Evolutionary conservation across 2,888 invertebrate species (phyloP).

Genomic region (Poecilus cupreus): DNA sequence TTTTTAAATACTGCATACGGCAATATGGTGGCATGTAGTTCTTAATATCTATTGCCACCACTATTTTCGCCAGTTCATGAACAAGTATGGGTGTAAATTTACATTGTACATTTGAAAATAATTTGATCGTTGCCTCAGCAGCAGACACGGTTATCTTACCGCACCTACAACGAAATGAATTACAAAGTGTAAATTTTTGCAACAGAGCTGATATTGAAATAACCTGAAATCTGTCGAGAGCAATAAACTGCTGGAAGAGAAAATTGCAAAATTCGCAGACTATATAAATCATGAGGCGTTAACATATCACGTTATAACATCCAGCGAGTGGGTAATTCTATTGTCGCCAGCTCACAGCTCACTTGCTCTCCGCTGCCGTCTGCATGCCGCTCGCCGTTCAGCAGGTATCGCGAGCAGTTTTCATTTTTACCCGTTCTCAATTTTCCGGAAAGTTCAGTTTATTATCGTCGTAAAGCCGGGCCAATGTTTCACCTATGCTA

Average conservation of each 20-base stretch:
- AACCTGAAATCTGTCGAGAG: conserved; percentile 35
- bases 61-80: no score
- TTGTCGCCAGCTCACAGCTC: conserved; percentile 14
- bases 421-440: conserved; percentile 56
- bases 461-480: conserved; percentile 46
- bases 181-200: conserved; percentile 32
- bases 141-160: not conserved
- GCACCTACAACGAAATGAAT: conserved; percentile 5
- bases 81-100: not conserved
- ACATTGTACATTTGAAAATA: conserved; percentile 13
- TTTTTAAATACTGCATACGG: no score
- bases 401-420: conserved; percentile 30
- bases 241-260: conserved; percentile 32
- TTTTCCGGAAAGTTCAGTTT: conserved; percentile 54
- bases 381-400: no score
- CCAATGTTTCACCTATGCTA: conserved; percentile 56
- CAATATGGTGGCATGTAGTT: no score
- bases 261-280: conserved; percentile 36
- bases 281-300: conserved; percentile 36
- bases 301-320: conserved; percentile 40
- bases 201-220: conserved; percentile 28
- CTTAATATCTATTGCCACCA: no score
- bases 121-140: not conserved
- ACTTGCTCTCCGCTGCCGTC: not conserved
- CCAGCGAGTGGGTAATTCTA: conserved; percentile 33